phyloP scores from a whole-genome alignment of 2,113 vertebrate genomes.

The Perca schrenkii region DNA sequence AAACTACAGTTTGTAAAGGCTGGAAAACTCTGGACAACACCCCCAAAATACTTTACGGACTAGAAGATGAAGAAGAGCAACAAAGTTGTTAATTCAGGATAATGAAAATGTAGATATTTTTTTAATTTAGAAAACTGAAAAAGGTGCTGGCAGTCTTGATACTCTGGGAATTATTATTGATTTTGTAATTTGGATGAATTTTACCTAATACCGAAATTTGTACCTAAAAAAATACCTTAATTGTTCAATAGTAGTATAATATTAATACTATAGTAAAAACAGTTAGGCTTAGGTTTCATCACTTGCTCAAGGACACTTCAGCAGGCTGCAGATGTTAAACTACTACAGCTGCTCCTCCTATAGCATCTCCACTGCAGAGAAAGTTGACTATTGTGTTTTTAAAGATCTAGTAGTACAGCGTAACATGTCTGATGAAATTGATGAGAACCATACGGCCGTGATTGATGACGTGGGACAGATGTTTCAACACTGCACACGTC shows the following conservation, averaged over 20 bases:
- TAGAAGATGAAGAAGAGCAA: neutral
- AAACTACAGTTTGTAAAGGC: neutral
- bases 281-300: neutral
- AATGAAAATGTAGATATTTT: neutral
- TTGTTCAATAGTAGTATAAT: neutral
- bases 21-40: too few species aligned
- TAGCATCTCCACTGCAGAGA: neutral
- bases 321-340: constrained; percentile 4
- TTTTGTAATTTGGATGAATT: neutral
- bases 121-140: too few species aligned
- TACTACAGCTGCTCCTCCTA: neutral
- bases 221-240: neutral
- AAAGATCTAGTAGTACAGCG: neutral
- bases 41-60: neutral
- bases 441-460: neutral
- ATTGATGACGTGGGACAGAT: constrained; percentile 3
- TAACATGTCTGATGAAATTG: neutral
- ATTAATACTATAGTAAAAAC: neutral
- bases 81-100: neutral
- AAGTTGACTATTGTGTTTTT: neutral
- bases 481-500: neutral
- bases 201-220: too few species aligned
- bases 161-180: too few species aligned
- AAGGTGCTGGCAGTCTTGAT: too few species aligned
- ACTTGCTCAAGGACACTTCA: neutral